Conservation (phyloP, 2,888 invertebrate species). For the Malthinus seriepunctatus region DNA sequence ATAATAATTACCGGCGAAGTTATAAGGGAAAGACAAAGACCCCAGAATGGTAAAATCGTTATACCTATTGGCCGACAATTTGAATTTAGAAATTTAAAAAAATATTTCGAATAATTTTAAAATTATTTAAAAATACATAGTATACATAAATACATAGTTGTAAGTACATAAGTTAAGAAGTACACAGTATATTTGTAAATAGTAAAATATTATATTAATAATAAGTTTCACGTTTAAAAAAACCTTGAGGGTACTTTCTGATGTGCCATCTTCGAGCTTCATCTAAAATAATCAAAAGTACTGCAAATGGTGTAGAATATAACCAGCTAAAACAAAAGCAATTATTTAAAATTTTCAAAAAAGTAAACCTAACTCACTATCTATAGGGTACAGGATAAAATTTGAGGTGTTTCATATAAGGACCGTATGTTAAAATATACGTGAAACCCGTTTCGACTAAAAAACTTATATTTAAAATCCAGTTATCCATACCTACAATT, state of each 20-base stretch:
- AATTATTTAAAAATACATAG: too few species aligned
- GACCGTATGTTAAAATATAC: slow-evolving; percentile 68
- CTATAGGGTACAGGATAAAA: slow-evolving; percentile 70
- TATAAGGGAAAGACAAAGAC: too few species aligned
- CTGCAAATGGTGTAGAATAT: slow-evolving; percentile 73
- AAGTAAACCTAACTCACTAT: slow-evolving; percentile 54
- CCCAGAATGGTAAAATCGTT: too few species aligned
- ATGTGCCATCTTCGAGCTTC: slow-evolving; percentile 76
- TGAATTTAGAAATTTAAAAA: too few species aligned
- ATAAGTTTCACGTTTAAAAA: slow-evolving; percentile 77
- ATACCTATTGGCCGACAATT: too few species aligned
- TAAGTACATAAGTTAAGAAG: too few species aligned
- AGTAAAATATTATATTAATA: slow-evolving; percentile 55
- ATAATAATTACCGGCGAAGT: too few species aligned
- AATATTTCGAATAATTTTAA: too few species aligned
- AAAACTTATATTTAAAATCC: slow-evolving; percentile 65
- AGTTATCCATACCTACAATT: slow-evolving; percentile 64
- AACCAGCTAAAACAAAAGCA: slow-evolving; percentile 58
- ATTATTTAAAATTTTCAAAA: too few species aligned
- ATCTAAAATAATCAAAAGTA: slow-evolving; percentile 76
- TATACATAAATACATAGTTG: too few species aligned
- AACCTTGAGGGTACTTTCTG: slow-evolving; percentile 69
- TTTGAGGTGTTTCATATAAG: slow-evolving; percentile 63
- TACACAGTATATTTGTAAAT: too few species aligned
- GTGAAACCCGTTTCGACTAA: slow-evolving; percentile 68